Conservation (phyloP, 2,888 invertebrate species). For the Drosophila imparisetae region DNA sequence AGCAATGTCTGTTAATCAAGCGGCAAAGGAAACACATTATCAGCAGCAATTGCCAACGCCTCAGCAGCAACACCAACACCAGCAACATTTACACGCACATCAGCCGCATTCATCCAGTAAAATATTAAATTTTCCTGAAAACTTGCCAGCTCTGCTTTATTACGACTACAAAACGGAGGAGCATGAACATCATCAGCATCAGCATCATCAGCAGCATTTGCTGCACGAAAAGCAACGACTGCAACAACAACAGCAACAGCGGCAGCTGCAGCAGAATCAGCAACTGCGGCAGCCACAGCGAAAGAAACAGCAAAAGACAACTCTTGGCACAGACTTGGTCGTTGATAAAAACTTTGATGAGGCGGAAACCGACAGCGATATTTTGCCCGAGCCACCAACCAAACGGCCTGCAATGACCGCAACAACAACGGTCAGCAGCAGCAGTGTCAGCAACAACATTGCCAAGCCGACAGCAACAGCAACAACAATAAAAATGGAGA, state of each 20-base stretch:
- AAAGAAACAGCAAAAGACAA: slow-evolving; percentile 46
- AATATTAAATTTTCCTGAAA: slow-evolving; percentile 83
- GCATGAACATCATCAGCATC: slow-evolving; percentile 83
- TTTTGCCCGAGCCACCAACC: slow-evolving; percentile 82
- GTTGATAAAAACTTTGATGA: slow-evolving; percentile 76
- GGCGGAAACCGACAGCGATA: slow-evolving; percentile 82
- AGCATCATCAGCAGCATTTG: slow-evolving; percentile 81
- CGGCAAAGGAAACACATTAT: slow-evolving; percentile 68
- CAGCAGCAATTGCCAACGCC: slow-evolving; percentile 57
- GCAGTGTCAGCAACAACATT: slow-evolving; percentile 16
- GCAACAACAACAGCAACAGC: slow-evolving; percentile 54
- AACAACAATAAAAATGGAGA: slow-evolving; percentile 63
- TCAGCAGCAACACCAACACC: slow-evolving; percentile 40
- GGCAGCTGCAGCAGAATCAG: slow-evolving; percentile 35
- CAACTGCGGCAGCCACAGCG: slow-evolving; percentile 39
- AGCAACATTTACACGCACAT: slow-evolving; percentile 51
- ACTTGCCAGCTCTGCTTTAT: slow-evolving; percentile 83
- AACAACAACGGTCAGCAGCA: slow-evolving; percentile 35
- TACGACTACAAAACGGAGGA: slow-evolving; percentile 84
- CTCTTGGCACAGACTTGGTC: slow-evolving; percentile 41
- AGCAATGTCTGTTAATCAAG: slow-evolving; percentile 64
- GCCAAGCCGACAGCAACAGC: slow-evolving; percentile 36
- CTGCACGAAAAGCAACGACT: slow-evolving; percentile 76
- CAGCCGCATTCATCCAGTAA: slow-evolving; percentile 72
- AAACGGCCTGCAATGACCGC: slow-evolving; percentile 70